Base-by-base conservation (phyloP, 2,113 vertebrate species). In the Colinus virginianus region DNA sequence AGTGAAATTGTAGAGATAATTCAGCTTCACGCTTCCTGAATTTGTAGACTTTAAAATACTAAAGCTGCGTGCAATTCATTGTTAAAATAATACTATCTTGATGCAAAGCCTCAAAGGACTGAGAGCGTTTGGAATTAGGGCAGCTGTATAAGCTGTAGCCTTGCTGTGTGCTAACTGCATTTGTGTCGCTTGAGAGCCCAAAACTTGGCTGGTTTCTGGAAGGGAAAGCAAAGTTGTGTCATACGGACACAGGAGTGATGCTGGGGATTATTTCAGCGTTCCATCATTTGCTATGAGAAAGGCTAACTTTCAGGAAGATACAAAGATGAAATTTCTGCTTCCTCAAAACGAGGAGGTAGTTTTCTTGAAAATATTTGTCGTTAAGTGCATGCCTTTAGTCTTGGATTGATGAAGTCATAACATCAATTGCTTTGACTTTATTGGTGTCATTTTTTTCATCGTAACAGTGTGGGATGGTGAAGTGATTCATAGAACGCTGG, bases 371-470 rank as follows among this genome's bases (percentile, higher is more conserved):
- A 77, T 66, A 53, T 46, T 90, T 92, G 66, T 90, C 42, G 58
- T 87, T 91, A 77, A 45, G 36, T 83, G 82, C 5, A 15, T 88
- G 92, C 85, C 80, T 88, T 90, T 88, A 59, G 84, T 87, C 49
- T 90, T 0, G 1, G 63, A 64, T 85, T 96, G 95, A 93, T 95
- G 90, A 95, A 97, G 95, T 96, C 90, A 84, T 93, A 96, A 87
- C 90, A 78, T 94, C 84, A 66, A 74, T 96, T 92, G 94, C 84
- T 95, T 77, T 77, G 76, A 66, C 68, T 97, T 97, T 95, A 96
- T 95, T 93, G 93, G 90, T 96, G 90, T 91, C 79, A 84, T 95
- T 95, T 96, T 97, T 93, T 90, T 88, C 77, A 74, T 96, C 71
- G 1, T 91, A 96, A 91, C 83, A 93, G 78, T 63, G 67, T 94